Evolutionary conservation across 2,113 vertebrate genomes (phyloP).

Genomic region (pig (Sus scrofa)): T2T-Sscrofa CM000813.6:147254501-147255000

Average conservation of each 20-base stretch:
- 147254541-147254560: conserved; percentile 64
- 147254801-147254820: background rate
- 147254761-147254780: background rate
- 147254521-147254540: conserved; percentile 45
- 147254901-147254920: background rate
- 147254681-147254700: background rate
- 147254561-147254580: conserved; percentile 40
- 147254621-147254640: background rate
- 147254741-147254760: background rate
- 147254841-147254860: background rate
- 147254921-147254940: background rate
- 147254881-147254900: background rate
- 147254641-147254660: background rate
- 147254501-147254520: conserved; percentile 61
- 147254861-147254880: background rate
- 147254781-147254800: background rate
- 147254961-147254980: background rate
- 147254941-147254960: background rate
- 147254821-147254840: background rate
- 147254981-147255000: background rate
- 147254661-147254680: background rate
- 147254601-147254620: background rate
- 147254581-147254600: background rate
- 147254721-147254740: conserved; percentile 48
- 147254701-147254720: background rate